phyloP scores from a whole-genome alignment of 2,113 vertebrate species.

The Amphiprion ocellaris region DNA sequence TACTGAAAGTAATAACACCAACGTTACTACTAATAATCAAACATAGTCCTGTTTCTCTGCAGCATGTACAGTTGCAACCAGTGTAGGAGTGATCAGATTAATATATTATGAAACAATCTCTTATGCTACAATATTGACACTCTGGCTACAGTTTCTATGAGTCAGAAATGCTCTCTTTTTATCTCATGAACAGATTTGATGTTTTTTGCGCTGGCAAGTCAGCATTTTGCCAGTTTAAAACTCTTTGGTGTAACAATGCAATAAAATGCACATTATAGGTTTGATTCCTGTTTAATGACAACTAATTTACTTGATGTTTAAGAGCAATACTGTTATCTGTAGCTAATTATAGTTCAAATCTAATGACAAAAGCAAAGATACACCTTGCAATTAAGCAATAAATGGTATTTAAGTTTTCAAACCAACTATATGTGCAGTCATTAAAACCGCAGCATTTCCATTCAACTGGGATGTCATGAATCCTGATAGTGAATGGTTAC shows the following conservation, averaged over 20 bases:
- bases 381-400: no score
- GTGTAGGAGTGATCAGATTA: slow-evolving; percentile 1
- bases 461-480: not conserved
- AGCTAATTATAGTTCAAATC: no score
- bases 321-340: no score
- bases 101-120: not conserved
- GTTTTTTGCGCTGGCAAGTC: not conserved
- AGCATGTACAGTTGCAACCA: not conserved
- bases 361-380: no score
- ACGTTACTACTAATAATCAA: slow-evolving; percentile 19
- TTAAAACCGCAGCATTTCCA: not conserved
- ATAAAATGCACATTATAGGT: not conserved
- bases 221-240: not conserved
- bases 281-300: not conserved
- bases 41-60: not conserved
- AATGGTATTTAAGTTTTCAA: no score
- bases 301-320: no score
- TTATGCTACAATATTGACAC: not conserved
- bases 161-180: not conserved
- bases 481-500: not conserved
- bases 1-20: slow-evolving; percentile 6
- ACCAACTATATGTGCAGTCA: no score
- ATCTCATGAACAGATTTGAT: not conserved
- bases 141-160: not conserved
- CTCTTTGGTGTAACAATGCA: not conserved